Conservation (phyloP, 2,113 vertebrate species). For the Alligator sinensis region DNA sequence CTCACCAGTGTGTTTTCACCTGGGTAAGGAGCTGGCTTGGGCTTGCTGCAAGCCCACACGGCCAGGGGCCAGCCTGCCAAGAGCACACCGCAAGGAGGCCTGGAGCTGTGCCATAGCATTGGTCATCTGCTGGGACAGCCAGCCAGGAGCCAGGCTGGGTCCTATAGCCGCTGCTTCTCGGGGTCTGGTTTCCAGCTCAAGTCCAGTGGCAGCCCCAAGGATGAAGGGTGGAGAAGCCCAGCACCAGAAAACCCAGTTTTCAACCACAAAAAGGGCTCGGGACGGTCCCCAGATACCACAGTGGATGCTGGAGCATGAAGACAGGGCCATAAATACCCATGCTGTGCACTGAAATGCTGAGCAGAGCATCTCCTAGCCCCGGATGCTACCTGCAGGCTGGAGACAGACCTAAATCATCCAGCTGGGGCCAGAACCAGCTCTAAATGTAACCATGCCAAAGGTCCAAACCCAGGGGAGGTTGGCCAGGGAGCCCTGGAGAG, state of each 20-base stretch:
- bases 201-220: neutral
- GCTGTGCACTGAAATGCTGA: neutral
- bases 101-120: neutral
- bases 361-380: neutral
- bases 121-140: neutral
- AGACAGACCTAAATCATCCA: neutral
- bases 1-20: neutral
- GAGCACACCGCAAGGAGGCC: neutral
- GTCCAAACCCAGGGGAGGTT: accelerated
- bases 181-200: neutral
- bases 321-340: neutral
- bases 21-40: neutral
- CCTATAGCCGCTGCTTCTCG: neutral
- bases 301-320: neutral
- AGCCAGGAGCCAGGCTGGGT: neutral
- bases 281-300: neutral
- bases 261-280: neutral
- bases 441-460: neutral
- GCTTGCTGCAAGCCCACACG: neutral
- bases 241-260: neutral
- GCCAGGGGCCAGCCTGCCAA: neutral
- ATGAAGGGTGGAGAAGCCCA: neutral
- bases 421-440: neutral
- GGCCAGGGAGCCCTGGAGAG: neutral
- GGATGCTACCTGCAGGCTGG: neutral